Percentiles rank a stretch among this genome's conserved stretches.
Conservation (phyloP, 2,113 vertebrate species). For the Machaerirhynchus nigripectus region DNA sequence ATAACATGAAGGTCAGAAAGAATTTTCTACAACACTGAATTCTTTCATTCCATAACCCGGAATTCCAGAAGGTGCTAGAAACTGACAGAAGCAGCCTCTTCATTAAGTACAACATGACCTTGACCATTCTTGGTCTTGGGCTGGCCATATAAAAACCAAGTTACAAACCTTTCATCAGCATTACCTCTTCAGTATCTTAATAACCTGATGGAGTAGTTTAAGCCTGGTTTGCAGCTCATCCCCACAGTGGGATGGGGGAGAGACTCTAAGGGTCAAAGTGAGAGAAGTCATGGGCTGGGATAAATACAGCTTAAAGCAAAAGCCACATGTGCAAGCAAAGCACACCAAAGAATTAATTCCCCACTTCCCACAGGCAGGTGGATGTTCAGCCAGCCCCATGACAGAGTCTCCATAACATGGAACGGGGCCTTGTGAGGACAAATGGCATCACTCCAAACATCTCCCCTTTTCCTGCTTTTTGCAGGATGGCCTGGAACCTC, state of each 20-base stretch:
- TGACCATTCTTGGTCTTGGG: rapidly evolving
- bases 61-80: neutral
- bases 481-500: rapidly evolving
- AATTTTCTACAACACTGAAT: neutral
- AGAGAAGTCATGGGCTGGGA: neutral
- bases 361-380: neutral
- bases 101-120: neutral
- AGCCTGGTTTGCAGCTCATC: neutral
- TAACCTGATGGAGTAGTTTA: neutral
- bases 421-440: neutral
- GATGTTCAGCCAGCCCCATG: neutral
- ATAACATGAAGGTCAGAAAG: neutral
- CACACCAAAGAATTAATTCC: neutral
- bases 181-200: neutral
- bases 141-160: neutral
- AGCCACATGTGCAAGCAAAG: neutral
- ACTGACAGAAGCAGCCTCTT: neutral
- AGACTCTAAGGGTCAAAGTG: neutral
- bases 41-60: neutral
- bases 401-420: rapidly evolving
- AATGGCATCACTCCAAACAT: neutral
- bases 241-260: no score
- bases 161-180: neutral
- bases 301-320: neutral
- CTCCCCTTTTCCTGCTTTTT: rapidly evolving